These are phyloP conservation scores for Drosophila gaucha DNA, from an alignment of 2,888 invertebrate genomes.

Conservation along the genomic window DNA sequence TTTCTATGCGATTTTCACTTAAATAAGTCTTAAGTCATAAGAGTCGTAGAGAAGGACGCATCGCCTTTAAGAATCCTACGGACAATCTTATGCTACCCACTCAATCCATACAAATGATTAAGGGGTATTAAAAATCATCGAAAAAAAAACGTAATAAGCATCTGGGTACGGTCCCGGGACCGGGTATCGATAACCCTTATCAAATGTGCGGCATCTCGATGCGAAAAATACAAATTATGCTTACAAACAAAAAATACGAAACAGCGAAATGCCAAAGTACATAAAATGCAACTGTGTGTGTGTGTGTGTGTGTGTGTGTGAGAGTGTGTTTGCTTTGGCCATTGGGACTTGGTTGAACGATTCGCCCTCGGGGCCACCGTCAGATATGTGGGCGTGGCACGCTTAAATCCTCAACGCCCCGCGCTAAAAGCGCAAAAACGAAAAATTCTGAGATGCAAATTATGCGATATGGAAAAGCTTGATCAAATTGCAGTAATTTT, in stretches of 20 bases:
- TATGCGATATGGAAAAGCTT: constrained; percentile 58
- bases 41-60: neutral
- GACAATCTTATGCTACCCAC: neutral
- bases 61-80: neutral
- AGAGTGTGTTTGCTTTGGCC: constrained; percentile 28
- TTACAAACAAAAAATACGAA: constrained; percentile 35
- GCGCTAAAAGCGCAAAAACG: constrained; percentile 20
- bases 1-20: neutral
- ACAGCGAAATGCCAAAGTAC: constrained; percentile 35
- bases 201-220: constrained; percentile 66
- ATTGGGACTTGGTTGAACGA: constrained; percentile 9
- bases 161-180: constrained; percentile 32
- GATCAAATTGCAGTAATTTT: constrained; percentile 71
- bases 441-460: constrained; percentile 62
- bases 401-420: constrained; percentile 52
- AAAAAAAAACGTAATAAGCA: constrained; percentile 51
- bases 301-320: constrained; percentile 14
- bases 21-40: neutral
- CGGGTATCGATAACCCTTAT: constrained; percentile 70
- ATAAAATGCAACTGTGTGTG: constrained; percentile 10
- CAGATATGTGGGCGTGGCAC: constrained; percentile 55
- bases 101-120: neutral
- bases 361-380: constrained; percentile 44
- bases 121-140: constrained; percentile 2
- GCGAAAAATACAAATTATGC: constrained; percentile 71